Evolutionary conservation across 2,888 invertebrate genomes (phyloP).

Genomic region (Zygothrica quintamaculata): DNA sequence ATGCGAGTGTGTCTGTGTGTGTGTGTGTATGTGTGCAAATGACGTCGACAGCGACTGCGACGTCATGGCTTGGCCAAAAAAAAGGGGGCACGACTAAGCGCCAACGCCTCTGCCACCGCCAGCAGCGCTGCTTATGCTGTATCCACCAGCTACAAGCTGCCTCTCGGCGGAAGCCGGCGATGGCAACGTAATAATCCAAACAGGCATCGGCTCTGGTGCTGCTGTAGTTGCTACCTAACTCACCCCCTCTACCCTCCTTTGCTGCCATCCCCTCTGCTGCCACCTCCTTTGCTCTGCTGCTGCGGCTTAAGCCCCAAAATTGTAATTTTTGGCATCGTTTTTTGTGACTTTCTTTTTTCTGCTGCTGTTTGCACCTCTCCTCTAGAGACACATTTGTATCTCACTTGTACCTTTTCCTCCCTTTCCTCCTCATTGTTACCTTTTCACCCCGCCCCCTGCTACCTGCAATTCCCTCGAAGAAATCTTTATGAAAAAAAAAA

Average conservation of each 20-base stretch:
- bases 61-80: conserved; percentile 67
- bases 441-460: no score
- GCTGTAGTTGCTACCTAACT: conserved; percentile 19
- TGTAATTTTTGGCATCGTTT: conserved; percentile 46
- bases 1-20: no score
- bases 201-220: conserved; percentile 15
- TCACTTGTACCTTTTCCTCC: conserved; percentile 12
- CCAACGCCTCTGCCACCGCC: conserved; percentile 41
- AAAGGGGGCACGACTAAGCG: conserved; percentile 78
- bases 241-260: conserved; percentile 26
- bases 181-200: conserved; percentile 56
- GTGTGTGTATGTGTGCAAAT: conserved; percentile 6
- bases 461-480: no score
- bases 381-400: conserved; percentile 9
- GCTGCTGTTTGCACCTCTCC: background rate
- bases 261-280: conserved; percentile 19
- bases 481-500: conserved; percentile 39
- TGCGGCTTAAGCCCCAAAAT: conserved; percentile 46
- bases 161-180: conserved; percentile 21
- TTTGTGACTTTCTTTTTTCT: conserved; percentile 56
- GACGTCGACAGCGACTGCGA: conserved; percentile 12
- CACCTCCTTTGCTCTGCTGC: conserved; percentile 13
- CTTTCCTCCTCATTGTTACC: no score
- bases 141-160: conserved; percentile 14
- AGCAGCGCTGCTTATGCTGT: no score